These are phyloP conservation scores for Helicoverpa assulta DNA, from an alignment of 2,888 invertebrate genomes.

Conservation along the genomic window DNA sequence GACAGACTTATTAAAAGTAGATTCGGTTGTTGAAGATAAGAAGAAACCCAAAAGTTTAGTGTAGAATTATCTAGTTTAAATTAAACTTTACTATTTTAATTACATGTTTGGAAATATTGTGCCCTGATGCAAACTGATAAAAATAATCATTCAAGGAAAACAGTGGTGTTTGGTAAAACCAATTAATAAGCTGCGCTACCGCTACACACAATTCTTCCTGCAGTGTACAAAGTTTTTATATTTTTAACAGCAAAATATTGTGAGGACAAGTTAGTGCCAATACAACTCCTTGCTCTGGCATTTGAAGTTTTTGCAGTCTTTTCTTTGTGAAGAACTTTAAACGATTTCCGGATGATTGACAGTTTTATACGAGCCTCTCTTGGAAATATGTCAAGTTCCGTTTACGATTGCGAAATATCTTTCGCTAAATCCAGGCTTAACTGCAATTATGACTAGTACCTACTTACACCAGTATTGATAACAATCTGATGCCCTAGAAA, in stretches of 20 bases:
- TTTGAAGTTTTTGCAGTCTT: constrained; percentile 41
- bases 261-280: constrained; percentile 31
- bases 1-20: too few species aligned
- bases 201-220: background rate
- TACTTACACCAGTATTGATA: too few species aligned
- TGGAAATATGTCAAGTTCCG: background rate
- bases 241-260: constrained; percentile 18
- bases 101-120: background rate
- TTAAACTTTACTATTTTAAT: background rate
- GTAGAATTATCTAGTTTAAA: too few species aligned
- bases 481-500: constrained; percentile 41
- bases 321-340: constrained; percentile 39
- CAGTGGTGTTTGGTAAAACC: background rate
- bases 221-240: constrained; percentile 1
- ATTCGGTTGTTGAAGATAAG: too few species aligned
- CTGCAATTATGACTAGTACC: too few species aligned
- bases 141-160: constrained; percentile 25
- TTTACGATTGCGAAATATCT: background rate
- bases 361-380: constrained; percentile 7
- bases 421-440: too few species aligned
- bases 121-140: background rate
- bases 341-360: constrained; percentile 53
- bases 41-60: too few species aligned
- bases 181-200: background rate
- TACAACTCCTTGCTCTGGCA: constrained; percentile 20